Evolutionary conservation across 2,113 vertebrate genomes (phyloP).

Genomic region (Neolamprologus fasciatus): DNA sequence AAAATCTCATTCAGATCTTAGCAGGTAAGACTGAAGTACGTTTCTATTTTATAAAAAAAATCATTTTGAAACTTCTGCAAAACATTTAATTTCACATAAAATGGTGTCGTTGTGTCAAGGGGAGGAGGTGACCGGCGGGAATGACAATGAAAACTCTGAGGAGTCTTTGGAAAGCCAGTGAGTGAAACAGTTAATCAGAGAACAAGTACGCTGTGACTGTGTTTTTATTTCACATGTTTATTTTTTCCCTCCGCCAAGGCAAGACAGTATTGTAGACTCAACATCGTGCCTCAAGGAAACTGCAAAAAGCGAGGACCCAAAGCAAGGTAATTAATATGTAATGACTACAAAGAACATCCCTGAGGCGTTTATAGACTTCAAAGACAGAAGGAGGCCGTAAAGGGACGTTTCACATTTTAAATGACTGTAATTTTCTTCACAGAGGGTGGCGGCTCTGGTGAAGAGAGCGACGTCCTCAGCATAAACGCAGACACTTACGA

Average conservation of each 20-base stretch:
- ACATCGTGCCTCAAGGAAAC: constrained; percentile 79
- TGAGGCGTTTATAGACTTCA: background rate
- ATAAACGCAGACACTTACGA: constrained; percentile 94
- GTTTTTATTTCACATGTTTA: background rate
- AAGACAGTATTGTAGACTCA: constrained; percentile 83
- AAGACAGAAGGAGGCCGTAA: background rate
- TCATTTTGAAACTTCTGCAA: background rate
- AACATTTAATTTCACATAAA: background rate
- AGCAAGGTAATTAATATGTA: constrained; percentile 75
- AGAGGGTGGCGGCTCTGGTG: constrained; percentile 77
- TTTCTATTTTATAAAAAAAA: background rate
- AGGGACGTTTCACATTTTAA: background rate
- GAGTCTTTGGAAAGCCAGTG: constrained; percentile 43
- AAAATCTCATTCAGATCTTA: constrained; percentile 85
- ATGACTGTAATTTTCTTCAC: constrained; percentile 23
- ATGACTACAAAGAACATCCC: background rate
- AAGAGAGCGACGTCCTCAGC: constrained; percentile 93
- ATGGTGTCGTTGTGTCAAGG: constrained; percentile 13
- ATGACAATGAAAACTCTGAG: background rate
- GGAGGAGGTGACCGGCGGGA: constrained; percentile 32
- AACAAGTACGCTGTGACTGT: background rate
- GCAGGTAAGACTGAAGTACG: constrained; percentile 73
- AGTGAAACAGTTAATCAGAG: background rate
- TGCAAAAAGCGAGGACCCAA: constrained; percentile 73
- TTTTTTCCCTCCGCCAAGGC: constrained; percentile 56